phyloP scores from a whole-genome alignment of 2,888 invertebrate species.

The Catocala sponsa region DNA sequence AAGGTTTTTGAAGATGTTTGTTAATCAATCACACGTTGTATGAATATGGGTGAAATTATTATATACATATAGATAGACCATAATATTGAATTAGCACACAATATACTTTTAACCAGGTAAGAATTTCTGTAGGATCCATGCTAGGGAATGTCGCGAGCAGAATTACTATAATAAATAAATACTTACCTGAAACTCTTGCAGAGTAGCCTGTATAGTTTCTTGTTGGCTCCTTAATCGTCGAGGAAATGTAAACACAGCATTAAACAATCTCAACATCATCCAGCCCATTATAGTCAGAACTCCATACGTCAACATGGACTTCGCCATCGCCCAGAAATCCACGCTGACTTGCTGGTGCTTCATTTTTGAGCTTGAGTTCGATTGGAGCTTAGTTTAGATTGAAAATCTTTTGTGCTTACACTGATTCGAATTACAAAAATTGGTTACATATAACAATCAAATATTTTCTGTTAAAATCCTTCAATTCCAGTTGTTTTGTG shows the following conservation, averaged over 20 bases:
- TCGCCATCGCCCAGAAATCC: slow-evolving; percentile 90
- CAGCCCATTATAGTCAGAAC: slow-evolving; percentile 89
- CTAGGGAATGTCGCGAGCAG: too few species aligned
- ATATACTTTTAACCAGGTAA: too few species aligned
- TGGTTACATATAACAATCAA: neutral
- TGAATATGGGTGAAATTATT: too few species aligned
- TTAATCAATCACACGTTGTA: too few species aligned
- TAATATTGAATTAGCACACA: too few species aligned
- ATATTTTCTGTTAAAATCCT: neutral
- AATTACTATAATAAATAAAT: too few species aligned
- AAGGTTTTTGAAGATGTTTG: too few species aligned
- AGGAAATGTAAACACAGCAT: slow-evolving; percentile 90
- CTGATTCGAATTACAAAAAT: neutral
- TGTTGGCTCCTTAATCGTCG: slow-evolving; percentile 87
- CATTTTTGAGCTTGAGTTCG: slow-evolving; percentile 71
- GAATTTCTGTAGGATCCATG: too few species aligned
- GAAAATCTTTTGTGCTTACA: neutral
- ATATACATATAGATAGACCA: too few species aligned
- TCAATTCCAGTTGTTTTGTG: neutral
- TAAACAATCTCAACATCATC: slow-evolving; percentile 90
- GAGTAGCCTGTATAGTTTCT: slow-evolving; percentile 80
- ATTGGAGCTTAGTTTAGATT: slow-evolving; percentile 1
- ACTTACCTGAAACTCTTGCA: slow-evolving; percentile 82
- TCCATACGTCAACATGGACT: slow-evolving; percentile 89
- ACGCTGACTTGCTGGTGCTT: slow-evolving; percentile 90